Base-by-base conservation (phyloP, 2,113 vertebrate species). In the Formicarius rufipectus region DNA sequence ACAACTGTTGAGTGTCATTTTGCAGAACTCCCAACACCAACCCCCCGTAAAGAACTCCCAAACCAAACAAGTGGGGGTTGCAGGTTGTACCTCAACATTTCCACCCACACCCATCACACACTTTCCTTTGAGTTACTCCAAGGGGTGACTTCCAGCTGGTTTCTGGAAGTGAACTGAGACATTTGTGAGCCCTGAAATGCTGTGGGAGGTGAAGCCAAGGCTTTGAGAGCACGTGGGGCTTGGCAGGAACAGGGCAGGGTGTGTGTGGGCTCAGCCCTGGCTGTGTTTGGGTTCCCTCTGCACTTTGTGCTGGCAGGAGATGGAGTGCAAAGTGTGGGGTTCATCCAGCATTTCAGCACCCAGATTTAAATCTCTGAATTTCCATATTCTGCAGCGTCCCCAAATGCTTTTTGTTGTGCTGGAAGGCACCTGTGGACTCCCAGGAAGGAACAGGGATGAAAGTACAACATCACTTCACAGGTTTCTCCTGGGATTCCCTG, bases 61-160 rank as follows among this genome's bases (percentile, higher is more conserved):
- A 59, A 59, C 22, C 35, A 22, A 59, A 17, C 23, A 37, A 17
- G 37, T 25, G 24, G 49, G 11, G 22, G 45, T 47, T 47, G 45
- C 21, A n/a, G 55, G 55, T n/a, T 14, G 14, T 14, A 22, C 31
- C 31, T 63, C 45, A 78, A 14, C 13, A 25, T 52, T 35, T 47
- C 68, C 2, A 92, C 20, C 40, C 18, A 1, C 1, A 1, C 25
- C 14, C 6, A 6, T 27, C 20, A 35, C 28, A 24, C 25, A 3
- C 27, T 50, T 76, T 44, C 12, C 58, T 16, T 14, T 17, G 13
- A 50, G 25, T 64, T 72, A 3, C 40, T 35, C n/a, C 28, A 4
- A 28, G 20, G 16, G 71, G 69, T 84, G 52, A 33, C 24, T 58
- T 45, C 1, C 4, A 44, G 19, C 6, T 73, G 5, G 42, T 30